Base-by-base conservation (phyloP, 2,888 invertebrate genomes). In the Leucophenga maculata region DNA sequence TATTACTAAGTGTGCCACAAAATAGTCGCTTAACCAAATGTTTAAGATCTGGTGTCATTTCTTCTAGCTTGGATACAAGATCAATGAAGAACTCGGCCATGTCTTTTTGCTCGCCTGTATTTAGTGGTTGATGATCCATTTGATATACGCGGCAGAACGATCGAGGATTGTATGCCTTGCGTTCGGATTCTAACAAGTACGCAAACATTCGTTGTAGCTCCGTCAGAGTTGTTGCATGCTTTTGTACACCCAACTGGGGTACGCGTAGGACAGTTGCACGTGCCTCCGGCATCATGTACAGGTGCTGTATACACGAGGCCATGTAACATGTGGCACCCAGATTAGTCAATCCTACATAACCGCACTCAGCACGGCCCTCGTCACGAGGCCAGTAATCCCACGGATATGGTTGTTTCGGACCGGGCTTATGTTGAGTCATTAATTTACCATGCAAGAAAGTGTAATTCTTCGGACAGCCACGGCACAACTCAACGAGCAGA, bases 331-430 rank as follows among this genome's bases (percentile, higher is more conserved):
- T 98, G 31, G 98, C 98, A 31, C 98, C 98, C 16, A 98, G 91
- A 89, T 98, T 98, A 0, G 97, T 97, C 4, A 98, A 90, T 0
- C 98, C 98, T 0, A 97, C 97, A 89, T 96, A 97, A 13, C 98
- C 98, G 87, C 97, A 97, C 84, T 96, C 96, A 0, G 97, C 95
- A 1, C 98, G 91, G 0, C 97, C 96, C 87, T 97, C 98, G 85
- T 98, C 98, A 72, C 96, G 95, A 2, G 98, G 98, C 98, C 98
- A 98, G 89, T 97, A 97, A 88, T 98, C 98, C 97, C 97, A 98
- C 0, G 96, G 95, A 89, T 97, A 97, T 0, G 95, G 93, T 1
- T 94, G 93, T 84, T 94, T 93, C 0, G 94, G 93, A 6, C 94
- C 93, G 18, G 95, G 95, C 77, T 94, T 93, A 86, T 98, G 97